A percentile compares a stretch with the other conserved stretches of the same genome.
Evolutionary conservation across 2,113 vertebrate genomes (phyloP).

Genomic region (Gymnogyps californianus): DNA sequence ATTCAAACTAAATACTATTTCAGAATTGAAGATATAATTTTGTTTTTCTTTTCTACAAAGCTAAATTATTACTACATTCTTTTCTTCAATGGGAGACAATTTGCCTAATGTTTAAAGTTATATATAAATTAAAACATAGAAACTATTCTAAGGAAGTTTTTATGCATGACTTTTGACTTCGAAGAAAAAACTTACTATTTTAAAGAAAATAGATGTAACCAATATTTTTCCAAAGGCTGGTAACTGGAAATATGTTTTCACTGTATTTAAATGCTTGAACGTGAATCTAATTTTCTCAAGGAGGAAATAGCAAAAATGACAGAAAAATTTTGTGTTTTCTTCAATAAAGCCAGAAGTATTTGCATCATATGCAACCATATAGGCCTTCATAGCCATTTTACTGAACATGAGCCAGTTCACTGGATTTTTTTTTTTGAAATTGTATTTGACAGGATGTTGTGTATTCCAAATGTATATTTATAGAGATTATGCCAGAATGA

Average conservation of each 20-base stretch:
- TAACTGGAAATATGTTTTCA: neutral
- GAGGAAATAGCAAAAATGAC: neutral
- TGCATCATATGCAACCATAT: neutral
- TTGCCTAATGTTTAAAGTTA: neutral
- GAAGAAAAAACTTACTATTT: neutral
- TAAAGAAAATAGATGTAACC: neutral
- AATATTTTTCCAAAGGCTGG: neutral
- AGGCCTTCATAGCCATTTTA: neutral
- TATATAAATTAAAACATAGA: neutral
- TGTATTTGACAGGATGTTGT: neutral
- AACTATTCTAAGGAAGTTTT: neutral
- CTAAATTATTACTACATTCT: neutral
- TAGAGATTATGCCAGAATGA: neutral
- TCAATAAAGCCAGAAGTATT: neutral
- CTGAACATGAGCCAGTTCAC: neutral
- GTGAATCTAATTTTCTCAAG: neutral
- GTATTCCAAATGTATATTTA: neutral
- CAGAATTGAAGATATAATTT: constrained; percentile 12
- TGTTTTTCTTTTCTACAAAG: neutral
- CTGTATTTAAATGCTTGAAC: neutral
- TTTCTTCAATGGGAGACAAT: neutral
- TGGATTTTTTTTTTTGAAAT: neutral
- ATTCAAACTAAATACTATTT: neutral
- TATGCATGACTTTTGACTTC: neutral
- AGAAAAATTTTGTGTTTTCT: neutral